Percentiles rank a stretch among this genome's conserved stretches.
Evolutionary conservation across 2,797 vertebrate species (phyloP).

Genomic region (Phaenicophaeus curvirostris): DNA sequence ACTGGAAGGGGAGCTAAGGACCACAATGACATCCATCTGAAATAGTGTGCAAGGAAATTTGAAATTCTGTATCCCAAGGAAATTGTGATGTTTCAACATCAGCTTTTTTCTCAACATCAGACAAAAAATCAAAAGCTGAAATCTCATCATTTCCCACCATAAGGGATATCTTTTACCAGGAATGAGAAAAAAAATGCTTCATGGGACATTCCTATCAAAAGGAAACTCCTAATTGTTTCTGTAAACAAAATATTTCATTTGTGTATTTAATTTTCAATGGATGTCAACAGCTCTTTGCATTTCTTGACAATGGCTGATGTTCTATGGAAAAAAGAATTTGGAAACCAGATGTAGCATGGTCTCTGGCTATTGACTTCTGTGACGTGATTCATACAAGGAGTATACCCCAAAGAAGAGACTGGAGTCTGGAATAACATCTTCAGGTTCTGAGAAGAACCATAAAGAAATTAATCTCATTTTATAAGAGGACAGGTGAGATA

Average conservation of each 20-base stretch:
- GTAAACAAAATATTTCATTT: neutral
- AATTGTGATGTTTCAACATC: neutral
- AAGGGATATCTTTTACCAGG: neutral
- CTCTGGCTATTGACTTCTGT: neutral
- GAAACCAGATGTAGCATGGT: neutral
- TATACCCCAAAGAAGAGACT: neutral
- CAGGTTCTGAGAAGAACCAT: neutral
- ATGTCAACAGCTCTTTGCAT: neutral
- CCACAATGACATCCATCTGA: neutral
- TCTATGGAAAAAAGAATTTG: neutral
- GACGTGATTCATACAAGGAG: neutral
- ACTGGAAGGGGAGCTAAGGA: neutral
- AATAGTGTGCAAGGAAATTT: neutral
- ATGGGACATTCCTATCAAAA: neutral
- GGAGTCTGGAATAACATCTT: neutral
- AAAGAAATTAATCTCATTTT: neutral
- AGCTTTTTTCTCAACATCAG: neutral
- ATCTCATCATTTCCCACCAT: neutral
- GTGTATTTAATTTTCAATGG: neutral
- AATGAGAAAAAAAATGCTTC: neutral
- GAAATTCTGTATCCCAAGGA: neutral
- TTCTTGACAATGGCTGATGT: neutral
- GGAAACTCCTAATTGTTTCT: neutral
- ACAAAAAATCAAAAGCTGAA: neutral
- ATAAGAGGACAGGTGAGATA: neutral